Percentiles rank a stretch among this genome's conserved stretches.
These are phyloP conservation scores for Phthorimaea operculella DNA, from an alignment of 1,140 invertebrate species.

Conservation along the genomic window DNA sequence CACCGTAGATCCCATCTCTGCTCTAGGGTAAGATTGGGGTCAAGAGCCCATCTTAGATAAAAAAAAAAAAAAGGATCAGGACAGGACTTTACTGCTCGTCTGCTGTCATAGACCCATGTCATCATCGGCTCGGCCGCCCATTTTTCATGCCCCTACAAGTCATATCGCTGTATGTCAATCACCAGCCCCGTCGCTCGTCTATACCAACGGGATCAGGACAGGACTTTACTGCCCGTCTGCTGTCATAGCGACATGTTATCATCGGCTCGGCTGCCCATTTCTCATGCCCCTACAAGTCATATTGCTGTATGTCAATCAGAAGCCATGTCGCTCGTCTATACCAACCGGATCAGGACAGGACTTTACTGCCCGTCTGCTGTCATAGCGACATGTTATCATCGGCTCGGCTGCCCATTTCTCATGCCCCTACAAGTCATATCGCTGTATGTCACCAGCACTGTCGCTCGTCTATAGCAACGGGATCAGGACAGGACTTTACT, in stretches of 20 bases:
- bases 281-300: background rate
- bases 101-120: slow-evolving; percentile 44
- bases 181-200: too few species aligned
- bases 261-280: slow-evolving; percentile 14
- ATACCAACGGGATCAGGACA: too few species aligned
- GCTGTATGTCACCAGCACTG: too few species aligned
- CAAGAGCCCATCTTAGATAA: too few species aligned
- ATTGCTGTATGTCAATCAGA: too few species aligned
- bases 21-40: too few species aligned
- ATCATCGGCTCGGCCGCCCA: slow-evolving; percentile 25
- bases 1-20: too few species aligned
- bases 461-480: too few species aligned
- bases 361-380: slow-evolving; percentile 49
- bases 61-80: too few species aligned
- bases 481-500: slow-evolving; percentile 48
- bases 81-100: slow-evolving; percentile 49
- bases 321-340: too few species aligned
- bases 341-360: too few species aligned
- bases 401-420: slow-evolving; percentile 4
- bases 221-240: slow-evolving; percentile 47
- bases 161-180: too few species aligned
- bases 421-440: background rate
- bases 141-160: background rate
- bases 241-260: slow-evolving; percentile 50
- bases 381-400: slow-evolving; percentile 51